phyloP scores from a whole-genome alignment of 2,113 vertebrate species.

The Onychostoma macrolepis region DNA sequence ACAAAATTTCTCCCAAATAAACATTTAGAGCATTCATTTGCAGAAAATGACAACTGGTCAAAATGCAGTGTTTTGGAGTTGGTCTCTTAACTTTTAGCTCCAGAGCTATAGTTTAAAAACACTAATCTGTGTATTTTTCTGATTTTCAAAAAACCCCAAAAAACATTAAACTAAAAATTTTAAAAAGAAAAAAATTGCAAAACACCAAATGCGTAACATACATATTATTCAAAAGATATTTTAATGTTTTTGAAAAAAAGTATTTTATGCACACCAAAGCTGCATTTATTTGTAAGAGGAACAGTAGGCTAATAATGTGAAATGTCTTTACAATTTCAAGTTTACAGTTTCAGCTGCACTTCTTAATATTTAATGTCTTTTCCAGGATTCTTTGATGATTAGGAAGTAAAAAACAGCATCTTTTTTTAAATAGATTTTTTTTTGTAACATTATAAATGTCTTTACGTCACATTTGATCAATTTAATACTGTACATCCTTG shows the following conservation, averaged over 20 bases:
- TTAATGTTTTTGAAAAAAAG: neutral
- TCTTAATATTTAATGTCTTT: neutral
- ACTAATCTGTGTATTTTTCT: neutral
- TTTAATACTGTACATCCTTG: neutral
- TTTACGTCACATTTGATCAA: neutral
- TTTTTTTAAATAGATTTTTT: too few species aligned
- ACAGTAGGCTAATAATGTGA: neutral
- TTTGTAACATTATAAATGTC: too few species aligned
- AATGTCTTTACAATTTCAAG: neutral
- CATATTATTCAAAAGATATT: neutral
- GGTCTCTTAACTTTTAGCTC: too few species aligned
- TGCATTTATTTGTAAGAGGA: neutral
- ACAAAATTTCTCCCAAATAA: neutral
- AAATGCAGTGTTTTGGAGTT: too few species aligned
- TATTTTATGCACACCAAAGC: neutral
- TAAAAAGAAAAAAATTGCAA: neutral
- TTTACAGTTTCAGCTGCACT: neutral
- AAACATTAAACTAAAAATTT: neutral
- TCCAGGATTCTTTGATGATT: neutral
- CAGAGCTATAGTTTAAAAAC: neutral
- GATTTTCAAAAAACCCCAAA: neutral
- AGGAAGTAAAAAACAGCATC: too few species aligned
- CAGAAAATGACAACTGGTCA: neutral
- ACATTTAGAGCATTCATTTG: too few species aligned
- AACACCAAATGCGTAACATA: neutral